Evolutionary conservation across 2,113 vertebrate species (phyloP).

Genomic region (Lota lota): DNA sequence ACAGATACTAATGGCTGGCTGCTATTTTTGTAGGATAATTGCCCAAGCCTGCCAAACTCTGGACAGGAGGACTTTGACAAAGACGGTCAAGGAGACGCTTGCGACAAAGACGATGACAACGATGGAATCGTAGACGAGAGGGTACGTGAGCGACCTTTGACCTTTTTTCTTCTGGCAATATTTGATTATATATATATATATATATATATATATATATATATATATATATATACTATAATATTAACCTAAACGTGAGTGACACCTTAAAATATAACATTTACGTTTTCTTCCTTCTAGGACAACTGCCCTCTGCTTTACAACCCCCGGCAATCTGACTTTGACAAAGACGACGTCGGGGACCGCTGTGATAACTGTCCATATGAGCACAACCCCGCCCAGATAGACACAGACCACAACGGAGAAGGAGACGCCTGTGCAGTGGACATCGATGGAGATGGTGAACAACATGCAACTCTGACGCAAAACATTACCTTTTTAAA

Average conservation of each 20-base stretch:
- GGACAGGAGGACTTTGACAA: constrained; percentile 98
- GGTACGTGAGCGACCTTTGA: constrained; percentile 62
- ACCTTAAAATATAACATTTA: constrained; percentile 3
- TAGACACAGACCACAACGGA: constrained; percentile 90
- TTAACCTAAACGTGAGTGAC: not conserved
- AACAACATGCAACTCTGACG: not conserved
- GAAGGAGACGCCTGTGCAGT: constrained; percentile 93
- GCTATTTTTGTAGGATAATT: constrained; percentile 84
- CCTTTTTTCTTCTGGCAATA: not conserved
- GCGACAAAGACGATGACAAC: constrained; percentile 95
- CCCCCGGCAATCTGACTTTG: constrained; percentile 92
- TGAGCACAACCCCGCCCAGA: constrained; percentile 93
- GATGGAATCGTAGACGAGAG: constrained; percentile 90
- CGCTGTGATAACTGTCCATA: constrained; percentile 97
- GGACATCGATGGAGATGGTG: constrained; percentile 97
- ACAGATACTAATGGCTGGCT: not conserved
- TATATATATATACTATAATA: too few species aligned
- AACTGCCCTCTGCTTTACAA: constrained; percentile 95
- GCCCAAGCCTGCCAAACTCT: constrained; percentile 94
- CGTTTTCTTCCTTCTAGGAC: constrained; percentile 72
- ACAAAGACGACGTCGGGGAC: constrained; percentile 96
- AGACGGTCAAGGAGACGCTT: constrained; percentile 93
- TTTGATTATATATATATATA: too few species aligned
- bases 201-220: too few species aligned
- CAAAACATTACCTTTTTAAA: too few species aligned